phyloP scores from a whole-genome alignment of 2,888 invertebrate genomes.

The Agonum fuliginosum region DNA sequence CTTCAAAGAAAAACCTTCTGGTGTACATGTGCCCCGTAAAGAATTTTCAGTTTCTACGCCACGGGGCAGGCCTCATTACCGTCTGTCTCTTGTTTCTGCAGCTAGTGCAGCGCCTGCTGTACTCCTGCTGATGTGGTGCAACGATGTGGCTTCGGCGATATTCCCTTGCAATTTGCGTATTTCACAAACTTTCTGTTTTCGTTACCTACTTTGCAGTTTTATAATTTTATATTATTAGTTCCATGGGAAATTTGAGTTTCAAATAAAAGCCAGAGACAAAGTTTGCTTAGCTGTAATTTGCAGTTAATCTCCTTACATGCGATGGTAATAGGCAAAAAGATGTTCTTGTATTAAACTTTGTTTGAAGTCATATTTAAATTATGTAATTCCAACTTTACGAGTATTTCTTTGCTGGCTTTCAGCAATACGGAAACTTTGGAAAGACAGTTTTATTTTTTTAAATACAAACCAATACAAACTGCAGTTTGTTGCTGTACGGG shows the following conservation, averaged over 20 bases:
- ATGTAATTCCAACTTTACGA: no score
- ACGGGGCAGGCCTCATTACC: background rate
- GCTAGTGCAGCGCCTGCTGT: background rate
- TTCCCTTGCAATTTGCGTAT: slow-evolving; percentile 29
- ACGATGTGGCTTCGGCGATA: slow-evolving; percentile 7
- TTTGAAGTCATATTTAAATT: slow-evolving; percentile 17
- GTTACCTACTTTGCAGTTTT: slow-evolving; percentile 33
- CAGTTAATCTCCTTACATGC: slow-evolving; percentile 39
- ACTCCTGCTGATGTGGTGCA: background rate
- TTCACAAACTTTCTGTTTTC: slow-evolving; percentile 15
- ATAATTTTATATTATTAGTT: slow-evolving; percentile 53
- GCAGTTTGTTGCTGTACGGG: no score
- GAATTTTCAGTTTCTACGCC: no score
- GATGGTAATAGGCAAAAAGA: slow-evolving; percentile 27
- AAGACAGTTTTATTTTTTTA: no score
- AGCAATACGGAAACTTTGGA: no score
- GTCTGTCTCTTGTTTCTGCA: slow-evolving; percentile 1
- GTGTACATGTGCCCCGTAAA: no score
- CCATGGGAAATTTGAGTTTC: slow-evolving; percentile 48
- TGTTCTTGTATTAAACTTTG: slow-evolving; percentile 31
- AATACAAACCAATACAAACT: no score
- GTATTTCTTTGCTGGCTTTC: no score
- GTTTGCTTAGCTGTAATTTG: slow-evolving; percentile 45
- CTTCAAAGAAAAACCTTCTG: no score
- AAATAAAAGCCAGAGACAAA: slow-evolving; percentile 36